A percentile compares a stretch with the other conserved stretches of the same genome.
phyloP scores from a whole-genome alignment of 1,140 invertebrate species.

The Pemphigus obesinymphae region DNA sequence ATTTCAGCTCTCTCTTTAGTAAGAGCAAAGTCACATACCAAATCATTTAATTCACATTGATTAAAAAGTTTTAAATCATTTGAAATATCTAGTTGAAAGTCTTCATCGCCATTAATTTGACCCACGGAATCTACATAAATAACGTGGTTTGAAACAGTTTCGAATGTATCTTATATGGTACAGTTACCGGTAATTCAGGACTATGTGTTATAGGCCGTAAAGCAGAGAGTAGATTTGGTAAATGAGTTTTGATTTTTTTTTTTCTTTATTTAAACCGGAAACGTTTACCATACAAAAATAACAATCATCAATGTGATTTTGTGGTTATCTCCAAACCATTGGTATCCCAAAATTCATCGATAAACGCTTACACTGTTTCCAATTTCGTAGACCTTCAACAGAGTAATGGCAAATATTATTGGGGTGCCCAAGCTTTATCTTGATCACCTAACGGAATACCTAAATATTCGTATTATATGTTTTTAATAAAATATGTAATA shows the following conservation, averaged over 20 bases:
- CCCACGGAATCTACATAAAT: not conserved
- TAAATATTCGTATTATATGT: conserved; percentile 17
- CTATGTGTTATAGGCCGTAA: not conserved
- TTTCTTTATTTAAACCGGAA: not conserved
- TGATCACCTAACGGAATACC: conserved; percentile 17
- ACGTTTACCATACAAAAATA: conserved; percentile 27
- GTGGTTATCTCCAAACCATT: conserved; percentile 46
- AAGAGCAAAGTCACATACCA: not conserved
- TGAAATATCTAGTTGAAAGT: not conserved
- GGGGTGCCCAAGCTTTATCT: conserved; percentile 41
- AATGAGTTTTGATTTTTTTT: not conserved
- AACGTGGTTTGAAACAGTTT: not conserved
- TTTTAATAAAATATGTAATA: conserved; percentile 38
- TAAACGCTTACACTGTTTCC: not conserved
- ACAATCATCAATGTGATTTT: conserved; percentile 46
- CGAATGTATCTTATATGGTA: too few species aligned
- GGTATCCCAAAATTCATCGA: conserved; percentile 38
- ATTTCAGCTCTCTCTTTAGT: not conserved
- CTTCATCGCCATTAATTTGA: not conserved
- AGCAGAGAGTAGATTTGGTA: not conserved
- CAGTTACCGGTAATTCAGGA: not conserved
- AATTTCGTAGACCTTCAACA: conserved; percentile 23
- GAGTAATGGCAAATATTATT: conserved; percentile 6
- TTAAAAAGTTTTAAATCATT: not conserved
- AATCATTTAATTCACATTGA: not conserved